Percentiles rank a stretch among this genome's conserved stretches.
Conservation (phyloP, 2,113 vertebrate genomes). For the Anhinga rufa region DNA sequence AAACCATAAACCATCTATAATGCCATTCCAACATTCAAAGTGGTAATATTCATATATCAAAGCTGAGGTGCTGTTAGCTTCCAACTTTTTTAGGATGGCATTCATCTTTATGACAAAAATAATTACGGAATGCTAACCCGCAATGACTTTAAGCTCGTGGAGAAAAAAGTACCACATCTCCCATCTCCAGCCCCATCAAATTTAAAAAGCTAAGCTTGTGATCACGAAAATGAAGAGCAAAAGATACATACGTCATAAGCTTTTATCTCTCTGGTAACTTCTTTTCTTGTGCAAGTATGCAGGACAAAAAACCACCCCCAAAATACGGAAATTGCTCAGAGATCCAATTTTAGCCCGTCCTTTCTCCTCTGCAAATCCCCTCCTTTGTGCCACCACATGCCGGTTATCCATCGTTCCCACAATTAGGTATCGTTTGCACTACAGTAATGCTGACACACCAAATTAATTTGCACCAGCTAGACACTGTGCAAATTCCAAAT, state of each 20-base stretch:
- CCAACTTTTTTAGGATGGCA: slow-evolving; percentile 42
- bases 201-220: background rate
- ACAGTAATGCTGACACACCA: background rate
- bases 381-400: background rate
- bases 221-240: background rate
- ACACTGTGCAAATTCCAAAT: background rate
- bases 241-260: background rate
- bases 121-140: slow-evolving; percentile 29
- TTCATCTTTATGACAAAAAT: slow-evolving; percentile 59
- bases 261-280: background rate
- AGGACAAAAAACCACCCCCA: background rate
- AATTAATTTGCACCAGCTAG: background rate
- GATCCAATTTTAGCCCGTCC: background rate
- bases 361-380: background rate
- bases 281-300: background rate
- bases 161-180: background rate
- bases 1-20: slow-evolving; percentile 45
- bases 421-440: background rate
- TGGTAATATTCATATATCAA: slow-evolving; percentile 56
- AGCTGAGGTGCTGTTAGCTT: background rate
- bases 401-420: background rate
- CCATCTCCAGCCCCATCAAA: background rate
- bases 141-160: background rate
- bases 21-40: slow-evolving; percentile 9
- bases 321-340: background rate